Evolutionary conservation across 2,113 vertebrate genomes (phyloP), one percentile per base, ranked within the genome.

Genomic region (Okapia johnstoni): DNA sequence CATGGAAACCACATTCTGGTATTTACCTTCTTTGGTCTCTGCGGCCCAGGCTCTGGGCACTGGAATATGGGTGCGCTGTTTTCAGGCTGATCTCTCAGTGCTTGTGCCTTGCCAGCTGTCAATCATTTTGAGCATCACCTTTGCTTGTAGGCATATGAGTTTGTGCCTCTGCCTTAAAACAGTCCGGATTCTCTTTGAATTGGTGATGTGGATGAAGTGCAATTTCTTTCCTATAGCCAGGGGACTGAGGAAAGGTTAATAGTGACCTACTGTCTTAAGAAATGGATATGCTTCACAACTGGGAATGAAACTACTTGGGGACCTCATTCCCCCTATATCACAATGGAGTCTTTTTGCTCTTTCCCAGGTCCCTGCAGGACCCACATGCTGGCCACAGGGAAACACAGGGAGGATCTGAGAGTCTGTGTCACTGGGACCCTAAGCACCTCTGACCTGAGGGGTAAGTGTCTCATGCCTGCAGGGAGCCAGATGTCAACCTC

Each of bases 321-420:
- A 61, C 2, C 36, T 26, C 16, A 4, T 7, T 9, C 23, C 40
- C n/a, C 0, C 36, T 0, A 1, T 3, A 2, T 60, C 16, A n/a
- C 15, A 46, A 63, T 1, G 5, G 12, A 28, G 3, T 0, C 0
- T 23, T 57, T 76, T 3, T 14, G 1, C 85, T 85, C 30, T 80
- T 55, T 63, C 50, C 36, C 95, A 99, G 99, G 99, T 9, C 99
- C 99, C 48, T 99, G 98, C 83, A 99, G 99, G 99, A 99, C 99
- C 1, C 99, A 99, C 2, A 93, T 99, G 61, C 99, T 99, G 40
- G 99, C 99, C 95, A 99, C 99, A 0, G 99, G 99, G 99, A 99
- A 99, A 11, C 98, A 98, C 48, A 97, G 60, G 19, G 99, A 99
- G 2, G 99, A 99, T 0, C 98, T 99, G 90, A 99, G 99, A 81